A percentile compares a stretch with the other conserved stretches of the same genome.
These are phyloP conservation scores for Nestor notabilis DNA, from an alignment of 2,113 vertebrate species.

Conservation along the genomic window DNA sequence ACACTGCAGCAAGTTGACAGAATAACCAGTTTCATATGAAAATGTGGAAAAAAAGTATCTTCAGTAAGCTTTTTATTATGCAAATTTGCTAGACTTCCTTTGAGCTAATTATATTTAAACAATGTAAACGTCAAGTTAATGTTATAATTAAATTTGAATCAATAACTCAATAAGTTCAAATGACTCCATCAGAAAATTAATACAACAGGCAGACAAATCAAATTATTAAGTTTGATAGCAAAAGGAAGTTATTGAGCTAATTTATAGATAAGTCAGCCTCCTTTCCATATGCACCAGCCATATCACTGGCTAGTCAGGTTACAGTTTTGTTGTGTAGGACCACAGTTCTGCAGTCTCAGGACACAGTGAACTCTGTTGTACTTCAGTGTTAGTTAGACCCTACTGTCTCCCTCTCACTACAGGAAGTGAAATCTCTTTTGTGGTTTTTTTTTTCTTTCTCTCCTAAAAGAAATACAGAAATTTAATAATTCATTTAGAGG, in stretches of 20 bases:
- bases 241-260: background rate
- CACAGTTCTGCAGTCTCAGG: background rate
- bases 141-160: conserved; percentile 33
- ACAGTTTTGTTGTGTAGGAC: background rate
- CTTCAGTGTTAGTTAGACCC: background rate
- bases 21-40: background rate
- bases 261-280: background rate
- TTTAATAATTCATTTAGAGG: background rate
- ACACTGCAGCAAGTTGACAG: background rate
- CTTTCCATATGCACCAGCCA: background rate
- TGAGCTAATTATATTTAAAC: background rate
- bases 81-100: conserved; percentile 11
- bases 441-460: accelerated
- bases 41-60: background rate
- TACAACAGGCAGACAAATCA: background rate
- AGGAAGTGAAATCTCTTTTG: background rate
- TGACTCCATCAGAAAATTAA: background rate
- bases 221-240: conserved; percentile 7
- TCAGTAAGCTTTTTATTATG: background rate
- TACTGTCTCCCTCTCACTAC: background rate
- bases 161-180: conserved; percentile 15
- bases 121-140: background rate
- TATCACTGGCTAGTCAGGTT: background rate
- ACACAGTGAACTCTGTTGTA: background rate
- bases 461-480: background rate